These are phyloP conservation scores for Otus sunia DNA, from an alignment of 2,113 vertebrate genomes.

Conservation along the genomic window DNA sequence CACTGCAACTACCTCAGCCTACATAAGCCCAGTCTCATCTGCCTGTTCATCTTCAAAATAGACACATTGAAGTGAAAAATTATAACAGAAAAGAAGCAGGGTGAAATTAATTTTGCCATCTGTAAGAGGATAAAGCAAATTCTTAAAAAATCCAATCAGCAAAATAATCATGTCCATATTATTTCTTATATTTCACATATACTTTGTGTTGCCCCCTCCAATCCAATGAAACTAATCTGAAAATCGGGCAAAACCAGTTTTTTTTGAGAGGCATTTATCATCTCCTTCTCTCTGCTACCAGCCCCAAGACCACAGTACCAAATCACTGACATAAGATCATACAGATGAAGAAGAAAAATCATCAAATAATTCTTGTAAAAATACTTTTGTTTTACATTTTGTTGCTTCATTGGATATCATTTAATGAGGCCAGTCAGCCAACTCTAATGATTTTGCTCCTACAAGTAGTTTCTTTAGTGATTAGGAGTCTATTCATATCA, in stretches of 20 bases:
- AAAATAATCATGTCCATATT: not conserved
- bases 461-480: not conserved
- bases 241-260: not conserved
- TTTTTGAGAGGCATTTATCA: not conserved
- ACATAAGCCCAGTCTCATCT: not conserved
- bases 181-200: not conserved
- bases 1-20: not conserved
- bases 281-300: not conserved
- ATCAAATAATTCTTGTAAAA: not conserved
- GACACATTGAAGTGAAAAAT: not conserved
- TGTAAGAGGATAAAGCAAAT: not conserved
- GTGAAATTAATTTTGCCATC: slow-evolving; percentile 17
- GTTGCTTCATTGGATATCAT: not conserved
- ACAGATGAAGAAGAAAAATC: not conserved
- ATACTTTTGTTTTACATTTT: not conserved
- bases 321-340: not conserved
- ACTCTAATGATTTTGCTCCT: not conserved
- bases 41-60: not conserved
- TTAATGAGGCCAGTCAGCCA: not conserved
- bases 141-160: not conserved
- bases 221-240: not conserved
- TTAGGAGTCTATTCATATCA: not conserved
- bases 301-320: not conserved
- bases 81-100: not conserved
- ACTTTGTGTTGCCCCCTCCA: not conserved